A percentile compares a stretch with the other conserved stretches of the same genome.
phyloP scores from a whole-genome alignment of 2,888 invertebrate species.

The Sarcophaga subvicina region DNA sequence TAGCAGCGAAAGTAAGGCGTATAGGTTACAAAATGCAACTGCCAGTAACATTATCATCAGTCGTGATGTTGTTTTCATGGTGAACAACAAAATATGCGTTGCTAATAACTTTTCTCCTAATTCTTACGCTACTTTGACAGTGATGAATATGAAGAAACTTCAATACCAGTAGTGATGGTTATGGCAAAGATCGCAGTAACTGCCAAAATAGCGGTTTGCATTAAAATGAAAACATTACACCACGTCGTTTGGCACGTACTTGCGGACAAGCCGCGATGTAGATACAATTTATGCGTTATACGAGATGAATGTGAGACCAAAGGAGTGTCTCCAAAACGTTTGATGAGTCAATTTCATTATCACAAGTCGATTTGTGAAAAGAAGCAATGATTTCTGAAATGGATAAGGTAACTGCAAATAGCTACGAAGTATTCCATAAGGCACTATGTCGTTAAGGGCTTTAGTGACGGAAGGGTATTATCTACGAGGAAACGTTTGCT shows the following conservation, averaged over 20 bases:
- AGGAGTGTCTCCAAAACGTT: background rate
- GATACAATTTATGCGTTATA: background rate
- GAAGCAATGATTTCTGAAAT: conserved; percentile 32
- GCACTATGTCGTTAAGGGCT: conserved; percentile 65
- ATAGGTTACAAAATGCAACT: conserved; percentile 30
- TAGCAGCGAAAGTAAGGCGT: conserved; percentile 26
- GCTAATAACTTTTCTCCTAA: background rate
- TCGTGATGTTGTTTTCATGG: background rate
- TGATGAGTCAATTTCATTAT: background rate
- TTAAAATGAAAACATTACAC: conserved; percentile 47
- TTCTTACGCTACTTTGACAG: conserved; percentile 10
- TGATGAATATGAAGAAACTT: background rate
- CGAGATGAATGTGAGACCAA: background rate
- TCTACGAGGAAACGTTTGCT: conserved; percentile 60
- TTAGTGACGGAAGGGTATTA: conserved; percentile 59
- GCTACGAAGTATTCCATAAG: conserved; percentile 25
- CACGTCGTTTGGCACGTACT: background rate
- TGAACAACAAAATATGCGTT: background rate
- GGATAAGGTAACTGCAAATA: conserved; percentile 12
- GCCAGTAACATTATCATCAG: conserved; percentile 12
- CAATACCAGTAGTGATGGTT: conserved; percentile 35
- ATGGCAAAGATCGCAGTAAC: too few species aligned
- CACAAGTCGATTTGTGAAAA: conserved; percentile 1
- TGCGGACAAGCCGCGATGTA: background rate
- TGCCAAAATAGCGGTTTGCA: conserved; percentile 12